Percentiles rank a stretch among this genome's conserved stretches.
Evolutionary conservation across 2,888 invertebrate genomes (phyloP).

Genomic region (Drosophila falleni): DNA sequence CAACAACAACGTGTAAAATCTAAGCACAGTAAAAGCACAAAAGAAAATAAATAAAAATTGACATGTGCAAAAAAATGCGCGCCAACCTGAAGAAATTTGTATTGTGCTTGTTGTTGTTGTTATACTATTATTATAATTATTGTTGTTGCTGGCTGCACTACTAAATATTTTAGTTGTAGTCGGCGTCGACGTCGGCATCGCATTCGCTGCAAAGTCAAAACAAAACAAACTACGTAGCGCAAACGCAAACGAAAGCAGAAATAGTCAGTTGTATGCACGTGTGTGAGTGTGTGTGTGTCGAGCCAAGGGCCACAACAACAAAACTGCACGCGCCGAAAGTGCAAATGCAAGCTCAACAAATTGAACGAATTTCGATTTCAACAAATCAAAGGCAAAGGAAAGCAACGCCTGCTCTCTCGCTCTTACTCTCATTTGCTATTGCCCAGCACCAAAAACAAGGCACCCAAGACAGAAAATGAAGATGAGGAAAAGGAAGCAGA

Average conservation of each 20-base stretch:
- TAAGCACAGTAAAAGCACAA: conserved; percentile 12
- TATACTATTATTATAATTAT: not conserved
- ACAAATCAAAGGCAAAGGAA: not conserved
- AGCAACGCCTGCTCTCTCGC: not conserved
- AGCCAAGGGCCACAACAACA: conserved; percentile 13
- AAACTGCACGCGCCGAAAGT: conserved; percentile 13
- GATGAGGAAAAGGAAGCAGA: not conserved
- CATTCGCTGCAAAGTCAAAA: conserved; percentile 49
- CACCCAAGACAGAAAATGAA: not conserved
- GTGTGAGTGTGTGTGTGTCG: conserved; percentile 11
- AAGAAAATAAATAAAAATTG: conserved; percentile 36
- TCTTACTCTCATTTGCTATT: too few species aligned
- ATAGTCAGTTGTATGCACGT: not conserved
- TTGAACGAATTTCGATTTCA: conserved; percentile 3
- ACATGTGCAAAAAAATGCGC: conserved; percentile 35
- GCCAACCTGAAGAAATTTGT: conserved; percentile 33
- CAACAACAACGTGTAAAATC: conserved; percentile 4
- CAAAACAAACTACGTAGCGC: conserved; percentile 42
- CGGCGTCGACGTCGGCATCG: not conserved
- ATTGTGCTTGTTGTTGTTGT: not conserved
- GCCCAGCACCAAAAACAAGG: not conserved
- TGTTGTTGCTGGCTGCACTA: conserved; percentile 3
- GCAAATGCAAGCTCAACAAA: conserved; percentile 10
- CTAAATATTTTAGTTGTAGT: conserved; percentile 5
- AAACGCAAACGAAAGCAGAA: not conserved